These are phyloP conservation scores for Microcebus lehilahytsara DNA, from an alignment of 2,113 vertebrate species.

Conservation along the genomic window DNA sequence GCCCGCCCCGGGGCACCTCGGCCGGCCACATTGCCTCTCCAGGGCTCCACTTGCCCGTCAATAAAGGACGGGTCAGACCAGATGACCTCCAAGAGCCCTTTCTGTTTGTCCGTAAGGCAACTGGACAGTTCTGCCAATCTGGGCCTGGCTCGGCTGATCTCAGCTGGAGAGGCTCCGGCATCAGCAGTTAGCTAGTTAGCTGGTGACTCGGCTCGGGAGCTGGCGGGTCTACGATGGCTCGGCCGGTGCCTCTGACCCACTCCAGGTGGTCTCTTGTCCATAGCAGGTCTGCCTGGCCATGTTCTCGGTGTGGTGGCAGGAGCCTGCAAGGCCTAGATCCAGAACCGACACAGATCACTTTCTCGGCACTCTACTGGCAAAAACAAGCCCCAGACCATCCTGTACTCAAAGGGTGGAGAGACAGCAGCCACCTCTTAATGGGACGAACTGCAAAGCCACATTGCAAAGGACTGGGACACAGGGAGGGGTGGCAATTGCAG, in stretches of 20 bases:
- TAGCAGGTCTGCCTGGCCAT: neutral
- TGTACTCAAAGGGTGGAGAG: neutral
- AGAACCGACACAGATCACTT: too few relatives aligned
- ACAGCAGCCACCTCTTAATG: neutral
- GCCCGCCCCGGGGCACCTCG: accelerated
- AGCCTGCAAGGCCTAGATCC: neutral
- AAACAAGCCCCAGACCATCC: neutral
- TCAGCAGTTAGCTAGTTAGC: neutral
- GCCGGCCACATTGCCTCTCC: accelerated
- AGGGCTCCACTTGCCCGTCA: neutral
- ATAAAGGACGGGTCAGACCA: neutral
- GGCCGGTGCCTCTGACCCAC: accelerated
- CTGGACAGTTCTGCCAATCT: neutral
- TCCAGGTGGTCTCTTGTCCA: neutral
- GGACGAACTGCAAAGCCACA: neutral
- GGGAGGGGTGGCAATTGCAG: too few relatives aligned
- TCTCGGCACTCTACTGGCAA: neutral
- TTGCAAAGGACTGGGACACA: neutral
- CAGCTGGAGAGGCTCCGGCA: neutral
- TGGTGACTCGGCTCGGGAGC: neutral
- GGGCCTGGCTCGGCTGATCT: neutral
- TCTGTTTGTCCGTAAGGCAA: neutral
- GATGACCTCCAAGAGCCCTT: neutral
- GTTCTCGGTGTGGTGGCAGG: accelerated
- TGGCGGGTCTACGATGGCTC: too few relatives aligned